phyloP scores from a whole-genome alignment of 1,140 invertebrate genomes.

The Adoxophyes honmai region DNA sequence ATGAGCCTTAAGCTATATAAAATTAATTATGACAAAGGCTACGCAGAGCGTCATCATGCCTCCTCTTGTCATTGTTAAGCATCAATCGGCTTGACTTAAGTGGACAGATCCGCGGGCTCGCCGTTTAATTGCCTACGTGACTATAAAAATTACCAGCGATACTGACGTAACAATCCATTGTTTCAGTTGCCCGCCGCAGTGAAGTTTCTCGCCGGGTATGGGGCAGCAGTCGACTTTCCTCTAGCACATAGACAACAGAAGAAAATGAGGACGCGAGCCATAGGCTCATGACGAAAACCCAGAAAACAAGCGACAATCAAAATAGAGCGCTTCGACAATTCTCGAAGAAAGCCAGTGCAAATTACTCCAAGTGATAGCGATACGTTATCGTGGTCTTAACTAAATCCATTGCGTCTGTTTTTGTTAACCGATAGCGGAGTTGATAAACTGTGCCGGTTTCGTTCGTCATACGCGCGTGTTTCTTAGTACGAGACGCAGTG shows the following conservation, averaged over 20 bases:
- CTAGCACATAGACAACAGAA: constrained; percentile 29
- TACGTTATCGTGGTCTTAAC: constrained; percentile 38
- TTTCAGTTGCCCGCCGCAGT: constrained; percentile 64
- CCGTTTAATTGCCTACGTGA: constrained; percentile 18
- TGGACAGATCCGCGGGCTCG: neutral
- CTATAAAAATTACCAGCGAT: constrained; percentile 14
- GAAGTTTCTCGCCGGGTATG: constrained; percentile 64
- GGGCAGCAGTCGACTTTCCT: constrained; percentile 62
- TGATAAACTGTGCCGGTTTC: constrained; percentile 35
- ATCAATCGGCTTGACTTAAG: neutral
- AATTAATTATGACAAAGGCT: no score
- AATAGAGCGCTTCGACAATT: constrained; percentile 24
- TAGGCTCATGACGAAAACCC: constrained; percentile 53
- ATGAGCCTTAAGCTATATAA: no score
- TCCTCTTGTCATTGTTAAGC: neutral
- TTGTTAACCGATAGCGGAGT: constrained; percentile 44
- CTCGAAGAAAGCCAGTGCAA: constrained; percentile 30
- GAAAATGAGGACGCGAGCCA: constrained; percentile 29
- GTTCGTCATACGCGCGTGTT: constrained; percentile 34
- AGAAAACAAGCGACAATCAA: neutral
- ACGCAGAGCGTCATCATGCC: no score
- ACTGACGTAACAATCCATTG: constrained; percentile 43
- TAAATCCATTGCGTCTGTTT: constrained; percentile 44
- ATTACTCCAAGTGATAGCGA: constrained; percentile 38
- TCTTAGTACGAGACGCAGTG: constrained; percentile 35